Evolutionary conservation across 1,140 invertebrate species (phyloP).

Genomic region (Pygmarrhopalites habei): DNA sequence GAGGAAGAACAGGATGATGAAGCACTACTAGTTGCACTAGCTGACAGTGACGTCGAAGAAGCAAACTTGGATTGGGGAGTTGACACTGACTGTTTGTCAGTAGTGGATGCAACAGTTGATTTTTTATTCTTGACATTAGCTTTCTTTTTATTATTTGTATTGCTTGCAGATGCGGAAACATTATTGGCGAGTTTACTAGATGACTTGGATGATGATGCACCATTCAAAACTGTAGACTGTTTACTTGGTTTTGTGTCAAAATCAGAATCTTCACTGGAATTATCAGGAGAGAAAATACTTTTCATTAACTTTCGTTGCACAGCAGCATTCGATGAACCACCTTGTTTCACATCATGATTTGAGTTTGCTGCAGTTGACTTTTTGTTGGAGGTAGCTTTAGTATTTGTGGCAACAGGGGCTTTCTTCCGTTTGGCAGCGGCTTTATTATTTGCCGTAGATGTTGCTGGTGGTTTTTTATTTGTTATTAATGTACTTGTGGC

Average conservation of each 20-base stretch:
- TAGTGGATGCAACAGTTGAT: background rate
- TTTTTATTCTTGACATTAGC: slow-evolving; percentile 1
- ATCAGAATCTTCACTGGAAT: slow-evolving; percentile 28
- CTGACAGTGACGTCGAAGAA: slow-evolving; percentile 23
- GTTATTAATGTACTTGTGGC: background rate
- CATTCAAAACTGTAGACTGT: too few relatives aligned
- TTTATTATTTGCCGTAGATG: slow-evolving; percentile 6
- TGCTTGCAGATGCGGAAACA: background rate
- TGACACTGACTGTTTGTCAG: background rate
- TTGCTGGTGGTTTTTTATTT: slow-evolving; percentile 5
- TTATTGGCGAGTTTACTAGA: background rate
- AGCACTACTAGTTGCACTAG: slow-evolving; percentile 17
- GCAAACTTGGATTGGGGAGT: background rate
- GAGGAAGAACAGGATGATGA: slow-evolving; percentile 26
- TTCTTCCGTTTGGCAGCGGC: background rate
- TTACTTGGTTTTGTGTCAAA: slow-evolving; percentile 8
- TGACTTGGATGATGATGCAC: too few relatives aligned
- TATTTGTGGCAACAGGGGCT: background rate
- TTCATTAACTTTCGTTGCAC: slow-evolving; percentile 21
- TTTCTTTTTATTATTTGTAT: slow-evolving; percentile 1
- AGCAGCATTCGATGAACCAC: slow-evolving; percentile 1
- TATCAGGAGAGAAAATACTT: slow-evolving; percentile 33
- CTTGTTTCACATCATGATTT: too few relatives aligned
- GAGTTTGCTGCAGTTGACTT: slow-evolving; percentile 1
- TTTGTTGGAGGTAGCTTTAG: background rate